phyloP scores from a whole-genome alignment of 2,113 vertebrate species.

The Patagioenas fasciata region DNA sequence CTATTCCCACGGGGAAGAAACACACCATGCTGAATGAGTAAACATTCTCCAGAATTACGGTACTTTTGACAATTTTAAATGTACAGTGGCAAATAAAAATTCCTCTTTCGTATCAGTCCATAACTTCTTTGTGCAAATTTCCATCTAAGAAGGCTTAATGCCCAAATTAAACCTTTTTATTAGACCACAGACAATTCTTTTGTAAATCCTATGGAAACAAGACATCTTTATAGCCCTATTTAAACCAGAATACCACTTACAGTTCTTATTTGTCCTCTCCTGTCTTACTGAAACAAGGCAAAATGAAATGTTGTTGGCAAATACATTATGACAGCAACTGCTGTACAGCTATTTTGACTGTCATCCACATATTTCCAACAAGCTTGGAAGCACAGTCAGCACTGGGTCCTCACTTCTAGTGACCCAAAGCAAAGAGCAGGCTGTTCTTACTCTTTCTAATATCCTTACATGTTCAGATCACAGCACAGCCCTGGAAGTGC shows the following conservation, averaged over 20 bases:
- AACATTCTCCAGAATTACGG: background rate
- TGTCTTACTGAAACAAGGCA: background rate
- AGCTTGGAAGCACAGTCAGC: background rate
- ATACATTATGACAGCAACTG: background rate
- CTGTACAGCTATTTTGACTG: background rate
- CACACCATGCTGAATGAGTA: background rate
- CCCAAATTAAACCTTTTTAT: background rate
- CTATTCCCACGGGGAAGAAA: background rate
- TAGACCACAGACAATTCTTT: background rate
- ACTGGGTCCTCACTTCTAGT: background rate
- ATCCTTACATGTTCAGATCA: background rate
- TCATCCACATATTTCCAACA: background rate
- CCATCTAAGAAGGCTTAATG: background rate
- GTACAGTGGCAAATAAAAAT: background rate
- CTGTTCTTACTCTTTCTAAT: background rate
- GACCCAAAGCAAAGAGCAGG: background rate
- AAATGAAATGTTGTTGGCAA: background rate
- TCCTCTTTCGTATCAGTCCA: background rate
- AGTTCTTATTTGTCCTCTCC: background rate
- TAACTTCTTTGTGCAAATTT: background rate
- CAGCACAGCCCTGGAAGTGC: background rate
- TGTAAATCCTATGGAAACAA: background rate
- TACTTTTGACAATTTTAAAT: background rate
- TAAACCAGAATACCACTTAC: background rate
- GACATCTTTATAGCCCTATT: background rate